A percentile compares a stretch with the other conserved stretches of the same genome.
These are phyloP conservation scores for Smutsia gigantea DNA, from an alignment of 2,797 vertebrate species.

Conservation along the genomic window DNA sequence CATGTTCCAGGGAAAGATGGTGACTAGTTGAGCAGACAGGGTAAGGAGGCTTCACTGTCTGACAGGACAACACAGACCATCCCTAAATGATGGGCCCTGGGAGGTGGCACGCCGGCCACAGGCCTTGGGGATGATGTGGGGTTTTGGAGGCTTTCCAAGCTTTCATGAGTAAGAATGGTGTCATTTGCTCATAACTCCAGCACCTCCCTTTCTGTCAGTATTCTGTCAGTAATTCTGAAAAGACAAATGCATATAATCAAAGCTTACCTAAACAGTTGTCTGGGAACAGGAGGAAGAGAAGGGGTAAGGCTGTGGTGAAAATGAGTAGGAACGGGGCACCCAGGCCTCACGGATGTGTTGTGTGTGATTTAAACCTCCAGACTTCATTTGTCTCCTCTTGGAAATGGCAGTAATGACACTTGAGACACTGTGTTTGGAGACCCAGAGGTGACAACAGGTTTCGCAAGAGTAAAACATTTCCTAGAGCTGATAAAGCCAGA, in stretches of 20 bases:
- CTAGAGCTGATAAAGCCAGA: neutral
- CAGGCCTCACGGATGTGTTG: neutral
- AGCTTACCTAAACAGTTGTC: neutral
- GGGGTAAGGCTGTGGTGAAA: neutral
- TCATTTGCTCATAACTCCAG: neutral
- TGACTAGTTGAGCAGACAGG: constrained; percentile 58
- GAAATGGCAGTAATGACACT: neutral
- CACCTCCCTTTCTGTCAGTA: constrained; percentile 34
- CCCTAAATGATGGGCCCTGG: constrained; percentile 77
- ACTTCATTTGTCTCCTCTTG: neutral
- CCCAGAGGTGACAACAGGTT: neutral
- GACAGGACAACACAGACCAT: constrained; percentile 62
- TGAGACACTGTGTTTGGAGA: neutral
- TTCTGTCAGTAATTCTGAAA: constrained; percentile 30
- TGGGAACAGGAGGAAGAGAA: neutral
- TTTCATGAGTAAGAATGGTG: constrained; percentile 54
- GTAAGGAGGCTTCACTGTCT: constrained; percentile 70
- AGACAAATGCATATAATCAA: constrained; percentile 8
- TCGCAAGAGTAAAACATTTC: neutral
- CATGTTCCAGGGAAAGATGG: constrained; percentile 64
- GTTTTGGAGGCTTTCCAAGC: constrained; percentile 61
- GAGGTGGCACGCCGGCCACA: constrained; percentile 65
- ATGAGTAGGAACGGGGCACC: fast-evolving
- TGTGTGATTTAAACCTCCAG: neutral
- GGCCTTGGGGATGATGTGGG: constrained; percentile 60